Base-by-base conservation (phyloP, 2,888 invertebrate genomes). In the Itoplectis maculator region DNA sequence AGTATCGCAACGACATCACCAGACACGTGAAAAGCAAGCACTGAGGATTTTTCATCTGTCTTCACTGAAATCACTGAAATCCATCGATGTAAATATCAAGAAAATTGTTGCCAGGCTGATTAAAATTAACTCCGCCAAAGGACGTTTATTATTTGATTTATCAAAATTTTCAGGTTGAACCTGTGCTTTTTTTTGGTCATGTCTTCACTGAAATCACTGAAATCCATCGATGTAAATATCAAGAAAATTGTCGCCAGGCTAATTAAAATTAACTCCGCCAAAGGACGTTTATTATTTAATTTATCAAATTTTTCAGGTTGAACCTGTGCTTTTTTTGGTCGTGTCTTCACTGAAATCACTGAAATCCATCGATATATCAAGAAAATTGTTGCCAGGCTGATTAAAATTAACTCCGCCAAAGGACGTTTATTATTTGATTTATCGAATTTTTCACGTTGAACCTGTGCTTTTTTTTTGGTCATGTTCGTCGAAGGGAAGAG, bases 1-100 rank as follows among this genome's bases (percentile, higher is more conserved):
- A 90, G 13, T 91, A 90, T 35, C 90, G 90, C 4, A 90, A 90
- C 2, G 91, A 59, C 13, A 59, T 72, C 29, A 56, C n/a, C 29
- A 59, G 42, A 61, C 61, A 61, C 37, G 18, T 61, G 15, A 61
- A 61, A 61, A 54, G 54, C 54, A 54, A 54, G 20, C 54, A 54
- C 54, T 54, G 9, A 23, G 18, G 13, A 23, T 20, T 54, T 0
- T 0, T 2, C 11, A 23, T 51, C 29, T 29, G 5, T 5, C 3
- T 29, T 3, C 29, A 29, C 29, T 29, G 29, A 29, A 5, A 29
- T 29, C 18, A 18, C 51, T 8, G 7, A 20, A 54, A 54, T 54
- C 9, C 20, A 51, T 51, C 9, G 6, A 23, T 54, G 54, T 54
- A 54, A 54, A 54, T 54, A 54, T 11, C 13, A 23, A 54, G 23